These are phyloP conservation scores for Conus canariensis DNA, from an alignment of 2,888 invertebrate species.

Conservation along the genomic window DNA sequence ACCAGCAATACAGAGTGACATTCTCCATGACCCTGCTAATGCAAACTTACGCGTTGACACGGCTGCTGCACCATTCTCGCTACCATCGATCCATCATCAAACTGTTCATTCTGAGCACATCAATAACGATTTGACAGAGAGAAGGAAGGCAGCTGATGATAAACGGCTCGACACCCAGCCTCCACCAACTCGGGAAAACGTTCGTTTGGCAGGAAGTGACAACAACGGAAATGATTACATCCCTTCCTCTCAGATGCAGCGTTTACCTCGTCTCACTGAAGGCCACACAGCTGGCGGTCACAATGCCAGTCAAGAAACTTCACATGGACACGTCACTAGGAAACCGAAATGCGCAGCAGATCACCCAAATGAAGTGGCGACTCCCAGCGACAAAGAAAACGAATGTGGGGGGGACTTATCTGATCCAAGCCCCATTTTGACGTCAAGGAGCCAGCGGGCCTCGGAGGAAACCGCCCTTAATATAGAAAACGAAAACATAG, in stretches of 20 bases:
- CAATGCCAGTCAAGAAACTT: neutral
- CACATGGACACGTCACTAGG: neutral
- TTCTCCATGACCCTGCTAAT: neutral
- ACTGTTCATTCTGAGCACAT: neutral
- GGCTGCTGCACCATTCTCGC: neutral
- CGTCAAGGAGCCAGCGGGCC: neutral
- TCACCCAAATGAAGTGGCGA: neutral
- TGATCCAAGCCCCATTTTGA: neutral
- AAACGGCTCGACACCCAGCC: neutral
- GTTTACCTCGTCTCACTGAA: neutral
- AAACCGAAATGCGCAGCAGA: neutral
- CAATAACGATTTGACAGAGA: neutral
- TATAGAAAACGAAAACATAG: neutral
- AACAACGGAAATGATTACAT: neutral
- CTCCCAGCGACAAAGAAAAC: neutral
- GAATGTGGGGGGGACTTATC: neutral
- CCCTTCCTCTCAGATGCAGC: neutral
- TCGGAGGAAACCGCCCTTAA: neutral
- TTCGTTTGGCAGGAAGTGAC: neutral
- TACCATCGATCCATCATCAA: neutral
- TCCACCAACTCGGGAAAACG: neutral
- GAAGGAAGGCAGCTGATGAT: neutral
- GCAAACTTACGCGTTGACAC: neutral
- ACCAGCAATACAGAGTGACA: neutral
- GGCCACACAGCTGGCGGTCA: neutral